These are phyloP conservation scores for Corydoras maculifer DNA, from an alignment of 2,113 vertebrate genomes.

Conservation along the genomic window DNA sequence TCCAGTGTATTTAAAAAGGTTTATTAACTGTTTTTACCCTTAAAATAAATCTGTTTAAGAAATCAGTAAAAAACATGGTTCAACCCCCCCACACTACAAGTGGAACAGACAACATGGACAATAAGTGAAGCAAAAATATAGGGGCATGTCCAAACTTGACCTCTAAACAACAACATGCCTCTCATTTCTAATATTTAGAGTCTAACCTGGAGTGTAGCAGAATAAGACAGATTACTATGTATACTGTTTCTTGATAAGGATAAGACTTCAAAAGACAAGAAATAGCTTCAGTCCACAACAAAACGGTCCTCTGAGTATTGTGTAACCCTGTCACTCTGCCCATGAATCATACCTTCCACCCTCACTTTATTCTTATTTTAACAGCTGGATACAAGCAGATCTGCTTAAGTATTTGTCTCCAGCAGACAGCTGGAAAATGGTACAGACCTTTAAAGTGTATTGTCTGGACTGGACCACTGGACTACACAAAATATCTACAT, in stretches of 20 bases:
- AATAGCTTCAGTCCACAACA: conserved; percentile 39
- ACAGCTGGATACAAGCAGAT: conserved; percentile 66
- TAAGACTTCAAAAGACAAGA: conserved; percentile 26
- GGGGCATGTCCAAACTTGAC: no score
- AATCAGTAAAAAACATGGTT: no score
- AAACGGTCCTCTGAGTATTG: conserved; percentile 39
- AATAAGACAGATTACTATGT: no score
- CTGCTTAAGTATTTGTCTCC: conserved; percentile 59
- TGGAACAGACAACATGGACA: no score
- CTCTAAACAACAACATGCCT: no score
- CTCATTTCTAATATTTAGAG: no score
- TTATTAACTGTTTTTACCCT: conserved; percentile 44
- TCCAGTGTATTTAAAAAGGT: conserved; percentile 47
- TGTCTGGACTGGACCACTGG: conserved; percentile 2
- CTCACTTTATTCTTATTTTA: conserved; percentile 60
- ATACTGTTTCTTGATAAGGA: no score
- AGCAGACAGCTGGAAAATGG: conserved; percentile 51
- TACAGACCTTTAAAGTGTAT: conserved; percentile 48
- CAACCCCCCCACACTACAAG: no score
- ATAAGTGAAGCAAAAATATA: no score
- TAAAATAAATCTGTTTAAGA: no score
- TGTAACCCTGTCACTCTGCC: conserved; percentile 50
- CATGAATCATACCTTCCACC: conserved; percentile 65
- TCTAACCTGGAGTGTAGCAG: background rate
- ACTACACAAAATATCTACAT: conserved; percentile 7